Conservation (phyloP, 2,113 vertebrate genomes). For the Onychostruthus taczanowskii region DNA sequence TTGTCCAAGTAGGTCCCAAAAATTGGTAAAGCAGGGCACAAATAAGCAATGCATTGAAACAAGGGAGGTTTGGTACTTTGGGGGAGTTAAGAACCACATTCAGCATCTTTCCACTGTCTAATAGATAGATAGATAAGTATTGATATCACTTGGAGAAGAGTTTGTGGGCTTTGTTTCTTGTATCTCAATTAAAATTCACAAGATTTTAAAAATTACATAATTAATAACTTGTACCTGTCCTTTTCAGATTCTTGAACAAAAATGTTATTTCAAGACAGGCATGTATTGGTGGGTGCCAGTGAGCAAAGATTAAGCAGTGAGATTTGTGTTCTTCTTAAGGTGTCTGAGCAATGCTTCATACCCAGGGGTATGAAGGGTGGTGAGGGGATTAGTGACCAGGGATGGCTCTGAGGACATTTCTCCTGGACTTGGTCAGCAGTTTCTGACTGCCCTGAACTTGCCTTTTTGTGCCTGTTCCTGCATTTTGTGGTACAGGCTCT, state of each 20-base stretch:
- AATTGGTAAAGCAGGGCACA: background rate
- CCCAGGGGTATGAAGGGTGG: background rate
- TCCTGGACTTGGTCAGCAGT: background rate
- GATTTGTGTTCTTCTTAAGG: background rate
- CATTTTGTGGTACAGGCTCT: background rate
- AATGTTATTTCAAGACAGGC: background rate
- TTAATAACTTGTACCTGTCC: background rate
- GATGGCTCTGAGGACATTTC: rapidly evolving
- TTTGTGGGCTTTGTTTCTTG: background rate
- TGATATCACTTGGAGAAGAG: background rate
- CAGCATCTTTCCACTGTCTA: rapidly evolving
- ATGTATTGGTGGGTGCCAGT: rapidly evolving
- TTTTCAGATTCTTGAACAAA: background rate
- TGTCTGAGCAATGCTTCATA: background rate
- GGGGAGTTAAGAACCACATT: background rate
- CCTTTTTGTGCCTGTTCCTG: background rate
- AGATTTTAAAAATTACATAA: background rate
- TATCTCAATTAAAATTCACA: background rate
- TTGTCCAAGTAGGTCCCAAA: background rate
- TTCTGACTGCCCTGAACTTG: background rate
- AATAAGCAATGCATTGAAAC: background rate
- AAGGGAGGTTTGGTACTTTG: background rate
- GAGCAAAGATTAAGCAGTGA: background rate
- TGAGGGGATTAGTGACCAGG: background rate
- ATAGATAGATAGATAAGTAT: background rate